A percentile compares a stretch with the other conserved stretches of the same genome.
phyloP scores from a whole-genome alignment of 1,140 invertebrate genomes.

The Drosophila setifemur region DNA sequence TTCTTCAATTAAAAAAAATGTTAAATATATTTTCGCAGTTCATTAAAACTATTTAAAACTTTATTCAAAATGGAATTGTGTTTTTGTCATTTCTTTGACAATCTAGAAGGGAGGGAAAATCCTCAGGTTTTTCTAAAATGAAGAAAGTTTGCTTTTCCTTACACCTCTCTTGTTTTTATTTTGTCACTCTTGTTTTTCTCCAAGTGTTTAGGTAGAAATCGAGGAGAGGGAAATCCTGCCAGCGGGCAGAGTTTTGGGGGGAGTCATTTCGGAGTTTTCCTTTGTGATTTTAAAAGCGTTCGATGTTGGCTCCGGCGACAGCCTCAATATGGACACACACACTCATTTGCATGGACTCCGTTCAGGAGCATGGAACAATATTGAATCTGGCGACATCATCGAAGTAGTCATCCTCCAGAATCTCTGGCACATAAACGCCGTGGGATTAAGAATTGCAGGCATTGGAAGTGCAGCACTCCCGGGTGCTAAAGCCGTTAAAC shows the following conservation, averaged over 20 bases:
- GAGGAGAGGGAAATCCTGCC: background rate
- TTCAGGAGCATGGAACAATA: conserved; percentile 60
- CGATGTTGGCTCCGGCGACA: conserved; percentile 12
- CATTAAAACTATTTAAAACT: too few species aligned
- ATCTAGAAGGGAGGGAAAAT: too few species aligned
- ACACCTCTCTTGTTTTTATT: too few species aligned
- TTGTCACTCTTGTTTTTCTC: too few species aligned
- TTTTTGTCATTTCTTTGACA: too few species aligned
- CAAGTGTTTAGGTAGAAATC: background rate
- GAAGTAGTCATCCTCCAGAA: conserved; percentile 18
- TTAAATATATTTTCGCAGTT: too few species aligned
- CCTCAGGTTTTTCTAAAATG: too few species aligned
- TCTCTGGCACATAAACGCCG: conserved; percentile 50
- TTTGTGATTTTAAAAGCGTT: conserved; percentile 22
- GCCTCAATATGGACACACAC: conserved; percentile 31
- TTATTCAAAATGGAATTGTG: too few species aligned
- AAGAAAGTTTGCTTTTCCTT: too few species aligned
- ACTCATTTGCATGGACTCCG: conserved; percentile 54
- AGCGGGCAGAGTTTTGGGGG: conserved; percentile 9
- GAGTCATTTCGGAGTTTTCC: background rate
- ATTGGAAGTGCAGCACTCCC: conserved; percentile 23
- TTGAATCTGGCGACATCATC: conserved; percentile 53
- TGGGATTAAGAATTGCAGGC: conserved; percentile 57
- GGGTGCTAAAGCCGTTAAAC: conserved; percentile 38
- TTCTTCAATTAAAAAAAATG: too few species aligned